phyloP scores from a whole-genome alignment of 2,113 vertebrate species.

The Corynorhinus townsendii region DNA sequence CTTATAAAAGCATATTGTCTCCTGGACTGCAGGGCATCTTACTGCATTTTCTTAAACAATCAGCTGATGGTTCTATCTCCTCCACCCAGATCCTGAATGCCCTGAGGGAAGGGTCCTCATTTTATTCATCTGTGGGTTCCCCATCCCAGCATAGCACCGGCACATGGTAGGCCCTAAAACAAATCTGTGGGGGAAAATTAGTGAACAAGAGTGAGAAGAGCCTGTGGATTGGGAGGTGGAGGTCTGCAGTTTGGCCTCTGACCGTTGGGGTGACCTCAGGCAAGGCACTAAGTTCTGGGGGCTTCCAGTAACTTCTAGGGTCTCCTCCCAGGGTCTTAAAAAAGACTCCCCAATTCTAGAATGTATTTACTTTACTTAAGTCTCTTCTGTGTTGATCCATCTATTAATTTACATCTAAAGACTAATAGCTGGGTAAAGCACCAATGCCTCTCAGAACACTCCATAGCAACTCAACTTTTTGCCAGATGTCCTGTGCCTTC shows the following conservation, averaged over 20 bases:
- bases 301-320: neutral
- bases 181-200: neutral
- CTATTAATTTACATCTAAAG: neutral
- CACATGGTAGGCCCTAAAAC: neutral
- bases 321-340: neutral
- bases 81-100: neutral
- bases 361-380: neutral
- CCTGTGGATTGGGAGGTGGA: neutral
- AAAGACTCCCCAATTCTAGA: neutral
- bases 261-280: neutral
- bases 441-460: neutral
- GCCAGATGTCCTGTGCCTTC: neutral
- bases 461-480: neutral
- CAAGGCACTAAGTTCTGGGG: neutral
- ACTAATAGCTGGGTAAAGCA: neutral
- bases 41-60: neutral
- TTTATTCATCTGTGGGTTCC: neutral
- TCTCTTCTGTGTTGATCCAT: neutral
- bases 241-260: neutral
- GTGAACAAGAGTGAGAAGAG: neutral
- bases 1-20: neutral
- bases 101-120: neutral
- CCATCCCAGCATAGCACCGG: neutral
- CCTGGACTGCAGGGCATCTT: neutral
- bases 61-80: neutral